These are phyloP conservation scores for Papilio protenor DNA, from an alignment of 2,888 invertebrate species.

Conservation along the genomic window DNA sequence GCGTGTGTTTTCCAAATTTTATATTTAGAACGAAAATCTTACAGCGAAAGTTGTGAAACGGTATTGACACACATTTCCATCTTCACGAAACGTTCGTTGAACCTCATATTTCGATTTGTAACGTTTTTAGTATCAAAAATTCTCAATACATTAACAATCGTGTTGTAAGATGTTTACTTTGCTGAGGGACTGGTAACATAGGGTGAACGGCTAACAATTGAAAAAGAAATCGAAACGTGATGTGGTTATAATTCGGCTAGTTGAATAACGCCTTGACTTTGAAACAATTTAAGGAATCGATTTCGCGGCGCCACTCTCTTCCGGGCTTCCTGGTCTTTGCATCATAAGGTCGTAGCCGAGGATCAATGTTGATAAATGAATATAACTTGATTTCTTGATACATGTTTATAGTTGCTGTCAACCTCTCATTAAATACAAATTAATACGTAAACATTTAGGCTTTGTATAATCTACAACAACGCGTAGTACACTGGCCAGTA, in stretches of 20 bases:
- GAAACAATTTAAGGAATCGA: slow-evolving; percentile 9
- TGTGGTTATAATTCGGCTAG: slow-evolving; percentile 11
- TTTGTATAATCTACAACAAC: not conserved
- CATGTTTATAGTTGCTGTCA: not conserved
- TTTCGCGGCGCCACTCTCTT: slow-evolving; percentile 38
- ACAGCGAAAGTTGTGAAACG: slow-evolving; percentile 51
- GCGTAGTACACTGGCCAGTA: not conserved
- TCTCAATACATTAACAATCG: not conserved
- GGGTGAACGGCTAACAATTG: slow-evolving; percentile 1
- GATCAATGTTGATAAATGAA: slow-evolving; percentile 19
- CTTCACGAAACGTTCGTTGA: slow-evolving; percentile 47
- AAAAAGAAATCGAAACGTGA: slow-evolving; percentile 37
- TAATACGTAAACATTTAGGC: not conserved
- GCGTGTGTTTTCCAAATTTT: slow-evolving; percentile 53
- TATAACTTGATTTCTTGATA: slow-evolving; percentile 7
- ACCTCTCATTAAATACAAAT: not conserved
- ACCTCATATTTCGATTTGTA: slow-evolving; percentile 46
- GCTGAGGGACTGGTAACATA: not conserved
- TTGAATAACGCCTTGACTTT: slow-evolving; percentile 15
- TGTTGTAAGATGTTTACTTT: slow-evolving; percentile 13
- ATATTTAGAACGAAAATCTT: slow-evolving; percentile 44
- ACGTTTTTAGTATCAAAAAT: not conserved
- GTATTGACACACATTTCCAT: slow-evolving; percentile 56
- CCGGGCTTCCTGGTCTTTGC: slow-evolving; percentile 31
- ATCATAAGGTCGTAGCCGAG: slow-evolving; percentile 29